phyloP scores from a whole-genome alignment of 2,797 vertebrate genomes.

The Enoplosus armatus region DNA sequence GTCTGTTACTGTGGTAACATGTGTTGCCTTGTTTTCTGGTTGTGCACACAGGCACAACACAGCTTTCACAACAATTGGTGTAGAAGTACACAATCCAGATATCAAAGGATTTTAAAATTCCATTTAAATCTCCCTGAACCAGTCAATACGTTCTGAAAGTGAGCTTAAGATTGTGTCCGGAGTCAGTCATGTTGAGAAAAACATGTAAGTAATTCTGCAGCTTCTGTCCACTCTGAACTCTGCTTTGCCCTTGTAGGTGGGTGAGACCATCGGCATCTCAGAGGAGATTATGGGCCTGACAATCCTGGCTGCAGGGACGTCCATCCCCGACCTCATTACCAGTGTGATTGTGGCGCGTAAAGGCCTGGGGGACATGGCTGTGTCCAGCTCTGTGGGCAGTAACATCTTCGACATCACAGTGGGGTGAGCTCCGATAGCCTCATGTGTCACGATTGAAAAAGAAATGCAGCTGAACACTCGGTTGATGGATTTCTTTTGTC shows the following conservation, averaged over 20 bases:
- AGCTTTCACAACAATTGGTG: not conserved
- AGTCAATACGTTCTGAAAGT: not conserved
- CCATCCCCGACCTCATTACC: constrained; percentile 98
- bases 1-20: constrained; percentile 74
- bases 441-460: not conserved
- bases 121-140: not conserved
- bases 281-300: constrained; percentile 99
- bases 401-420: constrained; percentile 99
- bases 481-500: not conserved
- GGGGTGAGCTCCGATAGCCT: constrained; percentile 87
- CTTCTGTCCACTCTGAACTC: constrained; percentile 1
- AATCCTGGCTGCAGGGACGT: constrained; percentile 96
- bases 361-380: constrained; percentile 97
- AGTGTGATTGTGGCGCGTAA: constrained; percentile 98
- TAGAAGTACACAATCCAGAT: not conserved
- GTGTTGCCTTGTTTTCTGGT: not conserved
- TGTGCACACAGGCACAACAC: not conserved
- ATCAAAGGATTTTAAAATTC: not conserved
- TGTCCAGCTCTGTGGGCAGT: constrained; percentile 97
- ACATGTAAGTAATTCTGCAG: not conserved
- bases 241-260: constrained; percentile 85
- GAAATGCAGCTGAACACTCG: not conserved
- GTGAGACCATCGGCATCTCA: constrained; percentile 97
- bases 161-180: not conserved
- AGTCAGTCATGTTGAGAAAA: not conserved